Conservation (phyloP, 2,797 vertebrate genomes). For the Gephyroberyx darwinii region DNA sequence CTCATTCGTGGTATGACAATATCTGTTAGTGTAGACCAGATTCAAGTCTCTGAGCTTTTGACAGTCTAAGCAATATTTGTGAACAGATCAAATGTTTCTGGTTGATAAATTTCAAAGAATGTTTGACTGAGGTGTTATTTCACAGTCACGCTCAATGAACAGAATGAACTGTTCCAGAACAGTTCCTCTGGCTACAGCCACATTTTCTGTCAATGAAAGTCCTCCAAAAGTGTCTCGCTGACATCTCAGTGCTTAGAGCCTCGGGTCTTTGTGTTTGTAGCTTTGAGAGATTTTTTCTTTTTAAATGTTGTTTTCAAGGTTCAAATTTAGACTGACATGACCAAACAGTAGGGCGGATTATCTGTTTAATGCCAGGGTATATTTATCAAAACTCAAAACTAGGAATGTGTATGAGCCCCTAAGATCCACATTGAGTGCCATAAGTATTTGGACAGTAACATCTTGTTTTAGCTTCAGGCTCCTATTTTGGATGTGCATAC, state of each 20-base stretch:
- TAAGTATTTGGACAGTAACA: background rate
- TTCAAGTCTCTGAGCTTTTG: too few relatives aligned
- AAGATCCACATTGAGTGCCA: too few relatives aligned
- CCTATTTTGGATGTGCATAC: background rate
- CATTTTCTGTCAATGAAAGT: background rate
- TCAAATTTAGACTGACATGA: background rate
- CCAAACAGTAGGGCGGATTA: background rate
- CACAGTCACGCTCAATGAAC: too few relatives aligned
- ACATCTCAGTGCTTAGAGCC: background rate
- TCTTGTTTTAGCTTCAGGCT: background rate
- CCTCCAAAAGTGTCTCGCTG: background rate
- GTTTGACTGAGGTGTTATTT: too few relatives aligned
- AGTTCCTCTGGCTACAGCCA: background rate
- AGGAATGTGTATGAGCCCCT: too few relatives aligned
- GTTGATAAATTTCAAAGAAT: too few relatives aligned
- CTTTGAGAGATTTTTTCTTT: background rate
- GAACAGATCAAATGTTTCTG: too few relatives aligned
- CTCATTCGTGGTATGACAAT: too few relatives aligned
- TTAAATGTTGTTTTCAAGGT: background rate
- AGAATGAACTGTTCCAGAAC: too few relatives aligned
- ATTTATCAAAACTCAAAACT: background rate
- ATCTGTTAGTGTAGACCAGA: too few relatives aligned
- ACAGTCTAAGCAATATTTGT: too few relatives aligned
- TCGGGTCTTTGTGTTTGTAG: background rate
- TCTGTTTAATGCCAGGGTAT: background rate